A percentile compares a stretch with the other conserved stretches of the same genome.
Conservation (phyloP, 53 echinoderm and acorn worm species). For the Echinarachnius parma region DNA sequence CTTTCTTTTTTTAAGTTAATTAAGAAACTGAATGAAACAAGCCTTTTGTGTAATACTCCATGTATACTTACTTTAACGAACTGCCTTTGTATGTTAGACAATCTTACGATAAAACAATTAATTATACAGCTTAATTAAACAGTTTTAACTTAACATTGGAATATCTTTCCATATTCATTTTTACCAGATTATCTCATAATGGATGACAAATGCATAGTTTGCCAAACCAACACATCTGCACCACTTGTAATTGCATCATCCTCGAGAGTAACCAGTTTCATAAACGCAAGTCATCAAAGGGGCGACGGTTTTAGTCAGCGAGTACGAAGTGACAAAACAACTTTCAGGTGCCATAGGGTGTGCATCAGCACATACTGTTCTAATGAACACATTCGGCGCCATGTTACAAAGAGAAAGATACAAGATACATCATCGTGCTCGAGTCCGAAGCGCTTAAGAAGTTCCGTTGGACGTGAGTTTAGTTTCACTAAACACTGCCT, state of each 20-base stretch:
- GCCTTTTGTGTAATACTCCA: too few species aligned
- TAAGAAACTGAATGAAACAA: too few species aligned
- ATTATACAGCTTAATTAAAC: too few species aligned
- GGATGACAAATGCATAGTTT: neutral
- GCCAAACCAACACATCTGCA: neutral
- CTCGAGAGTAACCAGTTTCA: neutral
- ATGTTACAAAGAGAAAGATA: neutral
- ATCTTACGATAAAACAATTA: too few species aligned
- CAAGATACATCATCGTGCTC: neutral
- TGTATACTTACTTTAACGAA: too few species aligned
- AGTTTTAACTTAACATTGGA: too few species aligned
- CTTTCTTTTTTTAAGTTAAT: too few species aligned
- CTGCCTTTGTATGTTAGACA: too few species aligned
- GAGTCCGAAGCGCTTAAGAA: neutral
- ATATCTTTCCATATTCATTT: neutral
- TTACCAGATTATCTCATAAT: neutral
- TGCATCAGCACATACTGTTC: neutral
- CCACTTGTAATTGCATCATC: neutral
- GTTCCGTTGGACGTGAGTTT: conserved; percentile 26
- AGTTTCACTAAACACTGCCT: conserved; percentile 32
- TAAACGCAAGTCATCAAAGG: neutral
- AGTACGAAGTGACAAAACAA: neutral
- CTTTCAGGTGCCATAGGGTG: neutral
- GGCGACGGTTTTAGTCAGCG: neutral
- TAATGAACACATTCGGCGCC: neutral